Conservation (phyloP, 2,888 invertebrate genomes). For the Ichneumoninae sp. region DNA sequence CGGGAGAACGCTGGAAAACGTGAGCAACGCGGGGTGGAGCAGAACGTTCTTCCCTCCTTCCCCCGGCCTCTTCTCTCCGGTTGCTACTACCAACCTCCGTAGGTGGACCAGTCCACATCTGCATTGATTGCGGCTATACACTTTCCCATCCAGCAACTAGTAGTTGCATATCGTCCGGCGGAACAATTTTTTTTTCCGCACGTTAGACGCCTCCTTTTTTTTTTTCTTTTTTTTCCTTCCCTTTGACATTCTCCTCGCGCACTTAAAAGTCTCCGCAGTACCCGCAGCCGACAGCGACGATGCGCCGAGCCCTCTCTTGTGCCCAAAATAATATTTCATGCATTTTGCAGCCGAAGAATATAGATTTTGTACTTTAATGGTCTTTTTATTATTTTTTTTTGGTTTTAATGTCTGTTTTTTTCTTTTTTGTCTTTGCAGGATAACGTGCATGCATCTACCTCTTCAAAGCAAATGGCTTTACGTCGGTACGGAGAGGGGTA, state of each 20-base stretch:
- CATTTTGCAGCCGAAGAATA: background rate
- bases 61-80: slow-evolving; percentile 11
- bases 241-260: background rate
- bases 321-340: slow-evolving; percentile 6
- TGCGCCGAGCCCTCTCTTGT: slow-evolving; percentile 2
- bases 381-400: background rate
- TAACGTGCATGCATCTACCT: slow-evolving; percentile 97
- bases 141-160: slow-evolving; percentile 60
- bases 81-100: slow-evolving; percentile 50
- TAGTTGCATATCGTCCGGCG: slow-evolving; percentile 51
- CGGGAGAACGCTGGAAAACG: slow-evolving; percentile 41
- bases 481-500: slow-evolving; percentile 98
- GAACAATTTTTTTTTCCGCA: slow-evolving; percentile 24
- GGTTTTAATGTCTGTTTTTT: background rate
- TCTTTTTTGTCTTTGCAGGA: slow-evolving; percentile 86
- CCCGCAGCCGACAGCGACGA: background rate
- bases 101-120: slow-evolving; percentile 68
- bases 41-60: slow-evolving; percentile 14
- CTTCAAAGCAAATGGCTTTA: slow-evolving; percentile 99
- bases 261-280: slow-evolving; percentile 4
- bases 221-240: slow-evolving; percentile 14
- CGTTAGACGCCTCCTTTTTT: background rate
- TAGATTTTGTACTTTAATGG: background rate
- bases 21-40: slow-evolving; percentile 51
- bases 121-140: slow-evolving; percentile 66